phyloP scores from a whole-genome alignment of 2,888 invertebrate species.

The Megamerina dolium region DNA sequence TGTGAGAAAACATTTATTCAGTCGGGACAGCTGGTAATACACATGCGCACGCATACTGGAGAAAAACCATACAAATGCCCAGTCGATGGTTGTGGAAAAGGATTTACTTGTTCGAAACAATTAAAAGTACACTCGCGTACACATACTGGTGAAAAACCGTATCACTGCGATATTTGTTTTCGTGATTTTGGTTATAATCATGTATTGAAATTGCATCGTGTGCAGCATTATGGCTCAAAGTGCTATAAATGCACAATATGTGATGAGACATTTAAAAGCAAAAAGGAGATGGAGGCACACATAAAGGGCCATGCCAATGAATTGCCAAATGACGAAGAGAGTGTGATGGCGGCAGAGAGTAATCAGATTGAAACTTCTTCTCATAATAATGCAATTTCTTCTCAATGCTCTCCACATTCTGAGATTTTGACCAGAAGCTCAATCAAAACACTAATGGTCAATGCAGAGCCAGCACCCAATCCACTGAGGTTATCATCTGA shows the following conservation, averaged over 20 bases:
- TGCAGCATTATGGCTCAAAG: slow-evolving; percentile 86
- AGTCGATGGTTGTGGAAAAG: slow-evolving; percentile 78
- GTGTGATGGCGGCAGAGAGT: slow-evolving; percentile 17
- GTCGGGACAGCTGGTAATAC: slow-evolving; percentile 84
- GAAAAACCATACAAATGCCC: slow-evolving; percentile 82
- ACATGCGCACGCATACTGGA: slow-evolving; percentile 81
- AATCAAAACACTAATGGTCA: neutral
- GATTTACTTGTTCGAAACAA: slow-evolving; percentile 88
- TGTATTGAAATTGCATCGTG: slow-evolving; percentile 80
- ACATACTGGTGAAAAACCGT: slow-evolving; percentile 86
- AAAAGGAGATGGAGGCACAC: slow-evolving; percentile 86
- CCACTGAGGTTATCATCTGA: too few species aligned
- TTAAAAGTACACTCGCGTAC: slow-evolving; percentile 86
- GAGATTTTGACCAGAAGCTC: neutral
- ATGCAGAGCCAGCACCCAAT: slow-evolving; percentile 5
- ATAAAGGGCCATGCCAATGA: slow-evolving; percentile 70
- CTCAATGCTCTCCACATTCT: neutral
- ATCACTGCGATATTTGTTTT: slow-evolving; percentile 85
- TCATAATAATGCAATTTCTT: neutral
- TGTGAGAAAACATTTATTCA: slow-evolving; percentile 88
- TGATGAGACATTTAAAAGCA: slow-evolving; percentile 83
- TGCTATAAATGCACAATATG: slow-evolving; percentile 90
- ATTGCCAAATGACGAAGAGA: slow-evolving; percentile 53
- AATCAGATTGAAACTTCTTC: neutral
- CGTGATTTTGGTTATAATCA: slow-evolving; percentile 89